Evolutionary conservation across 2,797 vertebrate species (phyloP).

Genomic region (Silurus lanzhouensis): DNA sequence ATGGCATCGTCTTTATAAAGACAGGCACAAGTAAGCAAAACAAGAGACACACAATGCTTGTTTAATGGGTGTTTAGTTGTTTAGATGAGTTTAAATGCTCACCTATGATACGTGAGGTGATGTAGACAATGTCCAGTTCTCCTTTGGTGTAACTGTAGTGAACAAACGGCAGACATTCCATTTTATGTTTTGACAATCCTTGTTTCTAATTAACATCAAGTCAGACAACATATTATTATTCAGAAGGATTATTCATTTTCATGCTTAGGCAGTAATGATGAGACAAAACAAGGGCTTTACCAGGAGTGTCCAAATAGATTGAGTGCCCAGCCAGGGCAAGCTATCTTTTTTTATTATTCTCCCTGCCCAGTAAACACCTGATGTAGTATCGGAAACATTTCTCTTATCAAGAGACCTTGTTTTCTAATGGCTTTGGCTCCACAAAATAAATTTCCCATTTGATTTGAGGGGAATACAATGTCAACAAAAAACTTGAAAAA

Average conservation of each 20-base stretch:
- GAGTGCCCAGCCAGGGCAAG: neutral
- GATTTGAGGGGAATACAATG: neutral
- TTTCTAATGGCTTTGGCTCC: neutral
- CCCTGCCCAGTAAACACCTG: neutral
- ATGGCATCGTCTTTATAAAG: neutral
- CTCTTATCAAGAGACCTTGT: neutral
- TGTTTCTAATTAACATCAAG: neutral
- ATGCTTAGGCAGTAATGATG: neutral
- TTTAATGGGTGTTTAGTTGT: neutral
- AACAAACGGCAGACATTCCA: conserved; percentile 31
- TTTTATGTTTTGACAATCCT: neutral
- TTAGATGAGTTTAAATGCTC: conserved; percentile 55
- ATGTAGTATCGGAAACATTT: neutral
- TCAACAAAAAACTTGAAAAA: too few species aligned
- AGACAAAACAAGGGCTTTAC: neutral
- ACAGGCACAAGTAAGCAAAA: neutral
- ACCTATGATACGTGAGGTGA: conserved; percentile 98
- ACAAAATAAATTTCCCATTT: neutral
- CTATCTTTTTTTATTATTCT: neutral
- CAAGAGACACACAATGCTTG: neutral
- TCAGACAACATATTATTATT: neutral
- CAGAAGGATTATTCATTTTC: neutral
- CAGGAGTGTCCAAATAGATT: neutral
- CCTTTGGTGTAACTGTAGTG: conserved; percentile 92
- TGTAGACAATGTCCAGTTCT: conserved; percentile 96